Evolutionary conservation across 2,113 vertebrate genomes (phyloP), one percentile per base, ranked within the genome.

Genomic region (Corydoras sp.): DNA sequence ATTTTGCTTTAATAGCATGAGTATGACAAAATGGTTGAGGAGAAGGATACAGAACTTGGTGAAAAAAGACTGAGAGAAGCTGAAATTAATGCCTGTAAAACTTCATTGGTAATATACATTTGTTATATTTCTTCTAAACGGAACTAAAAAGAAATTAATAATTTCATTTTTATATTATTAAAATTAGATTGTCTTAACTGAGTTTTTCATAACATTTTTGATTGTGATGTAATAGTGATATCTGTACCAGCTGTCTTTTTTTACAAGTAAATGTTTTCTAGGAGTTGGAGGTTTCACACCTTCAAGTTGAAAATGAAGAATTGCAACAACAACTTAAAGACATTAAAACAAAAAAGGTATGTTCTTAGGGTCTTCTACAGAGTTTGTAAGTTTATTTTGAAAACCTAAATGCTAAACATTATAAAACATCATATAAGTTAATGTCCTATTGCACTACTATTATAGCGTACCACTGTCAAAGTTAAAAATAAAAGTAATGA

Each of bases 21-120:
- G 55, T 97, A 96, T 84, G 94, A 97, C 83, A 92, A 88, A 79
- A 88, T 92, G 75, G 84, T 95, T 79, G 90, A 94, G 85, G 93
- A 95, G 85, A 96, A 94, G 83, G 93, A 96, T 72, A 80, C 88
- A 77, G 91, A 96, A 83, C 87, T 97, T 74, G 86, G 88, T 77
- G 83, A 86, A 69, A 88, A 76, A 76, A 93, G 88, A 83, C 90
- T 78, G 30, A 93, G 79, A 83, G 89, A 93, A 75, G 86, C 83
- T 73, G 89, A 93, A 75, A 83, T 88, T 6, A 83, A 83, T 65
- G 84, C 87, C 32, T 18, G 74, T 48, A 90, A 78, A 81, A 83
- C 77, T 73, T 87, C 89, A 74, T 53, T 97, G 93, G 95, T 97
- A 87, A 72, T 56, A 62, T 31, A 48, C 56, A 8, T 68, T 35